Evolutionary conservation across 2,888 invertebrate species (phyloP).

Genomic region (Campoletis raptor): DNA sequence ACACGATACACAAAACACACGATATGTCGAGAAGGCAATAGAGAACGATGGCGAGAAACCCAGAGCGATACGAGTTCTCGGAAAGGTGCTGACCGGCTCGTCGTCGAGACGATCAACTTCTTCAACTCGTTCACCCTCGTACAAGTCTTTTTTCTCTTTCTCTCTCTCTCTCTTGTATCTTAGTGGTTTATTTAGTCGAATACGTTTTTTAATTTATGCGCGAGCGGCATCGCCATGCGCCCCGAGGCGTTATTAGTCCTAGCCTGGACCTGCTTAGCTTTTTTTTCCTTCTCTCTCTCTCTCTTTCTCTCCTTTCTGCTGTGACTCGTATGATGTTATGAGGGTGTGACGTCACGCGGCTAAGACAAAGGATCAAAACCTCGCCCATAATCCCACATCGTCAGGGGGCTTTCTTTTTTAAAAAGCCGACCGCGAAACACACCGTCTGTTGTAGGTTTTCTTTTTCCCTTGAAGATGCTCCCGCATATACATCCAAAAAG

Average conservation of each 20-base stretch:
- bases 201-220: constrained; percentile 82
- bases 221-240: constrained; percentile 71
- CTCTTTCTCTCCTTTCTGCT: constrained; percentile 25
- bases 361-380: constrained; percentile 82
- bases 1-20: constrained; percentile 41
- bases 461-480: constrained; percentile 20
- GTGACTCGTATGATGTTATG: constrained; percentile 71
- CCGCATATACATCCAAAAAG: background rate
- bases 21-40: constrained; percentile 47
- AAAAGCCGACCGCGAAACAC: constrained; percentile 75
- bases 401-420: constrained; percentile 76
- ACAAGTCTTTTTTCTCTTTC: constrained; percentile 19
- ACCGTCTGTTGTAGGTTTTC: constrained; percentile 51
- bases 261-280: constrained; percentile 68
- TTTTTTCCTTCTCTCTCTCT: constrained; percentile 37
- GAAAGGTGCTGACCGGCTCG: constrained; percentile 71
- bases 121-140: constrained; percentile 58
- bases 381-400: constrained; percentile 75
- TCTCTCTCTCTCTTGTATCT: constrained; percentile 23
- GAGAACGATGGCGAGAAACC: constrained; percentile 57
- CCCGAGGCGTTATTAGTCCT: constrained; percentile 82
- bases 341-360: constrained; percentile 82
- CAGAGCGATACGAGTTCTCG: constrained; percentile 71
- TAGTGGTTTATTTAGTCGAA: constrained; percentile 32
- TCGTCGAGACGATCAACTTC: constrained; percentile 65